Conservation (phyloP, 2,113 vertebrate species). For the Psephotus haematonotus region DNA sequence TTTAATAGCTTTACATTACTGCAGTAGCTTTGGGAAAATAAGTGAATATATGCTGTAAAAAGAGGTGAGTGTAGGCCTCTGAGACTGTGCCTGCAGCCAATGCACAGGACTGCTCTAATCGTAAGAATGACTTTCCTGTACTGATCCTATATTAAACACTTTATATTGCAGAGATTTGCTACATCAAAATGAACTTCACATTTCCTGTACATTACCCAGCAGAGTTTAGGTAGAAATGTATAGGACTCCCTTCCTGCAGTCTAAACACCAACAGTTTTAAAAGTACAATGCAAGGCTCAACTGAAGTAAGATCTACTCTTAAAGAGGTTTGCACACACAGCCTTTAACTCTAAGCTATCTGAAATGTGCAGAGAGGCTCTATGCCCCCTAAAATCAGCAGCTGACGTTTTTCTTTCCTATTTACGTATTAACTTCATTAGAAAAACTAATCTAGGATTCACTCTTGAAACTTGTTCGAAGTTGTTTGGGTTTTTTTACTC, state of each 20-base stretch:
- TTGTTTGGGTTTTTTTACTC: background rate
- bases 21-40: background rate
- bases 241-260: background rate
- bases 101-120: background rate
- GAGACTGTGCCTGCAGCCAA: background rate
- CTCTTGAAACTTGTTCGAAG: background rate
- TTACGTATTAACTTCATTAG: background rate
- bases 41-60: background rate
- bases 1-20: background rate
- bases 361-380: background rate
- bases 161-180: background rate
- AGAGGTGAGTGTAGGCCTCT: background rate
- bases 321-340: background rate
- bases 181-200: background rate
- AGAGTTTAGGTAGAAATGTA: background rate
- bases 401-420: background rate
- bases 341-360: background rate
- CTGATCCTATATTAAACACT: fast-evolving
- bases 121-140: background rate
- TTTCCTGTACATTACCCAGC: background rate
- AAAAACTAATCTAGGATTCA: background rate
- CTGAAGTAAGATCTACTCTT: background rate
- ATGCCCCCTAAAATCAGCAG: background rate
- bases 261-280: background rate
- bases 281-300: background rate